Base-by-base conservation (phyloP, 2,797 vertebrate species). In the Gastrophryne carolinensis region DNA sequence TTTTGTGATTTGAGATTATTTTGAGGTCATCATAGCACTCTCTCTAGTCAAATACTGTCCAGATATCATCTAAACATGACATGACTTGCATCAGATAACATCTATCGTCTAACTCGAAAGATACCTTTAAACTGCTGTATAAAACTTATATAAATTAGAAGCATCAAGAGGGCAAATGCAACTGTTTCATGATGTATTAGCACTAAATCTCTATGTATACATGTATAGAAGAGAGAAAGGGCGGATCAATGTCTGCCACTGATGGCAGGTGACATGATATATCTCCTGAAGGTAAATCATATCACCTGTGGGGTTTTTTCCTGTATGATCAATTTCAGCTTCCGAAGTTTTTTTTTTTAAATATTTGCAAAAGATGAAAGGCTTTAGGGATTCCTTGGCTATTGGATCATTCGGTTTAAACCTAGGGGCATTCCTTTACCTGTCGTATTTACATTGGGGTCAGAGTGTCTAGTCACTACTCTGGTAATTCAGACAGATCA, bases 311-410 rank as follows among this genome's bases (percentile, higher is more conserved):
- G 73, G 62, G 66, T 2, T 69, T 70, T n/a, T 57, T 77, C 66
- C 66, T 70, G 26, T 57, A 78, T 65, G 67, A 78, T 65, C 58
- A 58, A 58, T 72, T 47, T 57, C 67, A 50, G 68, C 75, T 78
- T 78, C 75, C 60, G 68, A 65, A 32, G 50, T 64, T 72, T 78
- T 65, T 50, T 64, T 72, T 78, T 65, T 50, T 21, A 65, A 65
- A 72, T 65, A 65, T 72, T 72, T 78, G 75, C 32, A 60, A 39
- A 78, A 71, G 75, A 78, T 78, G 68, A 78, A 78, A 78, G 75
- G 41, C 60, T 78, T 37, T 23, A 60, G 52, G 65, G 68, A 77
- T 78, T 78, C 75, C 52, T 56, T 13, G 29, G 49, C 60, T 57
- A 35, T 65, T 47, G 50, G 39, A 72, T 78, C 67, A 78, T 65